Base-by-base conservation (phyloP, 2,797 vertebrate species). In the Pipistrellus pipistrellus region DNA sequence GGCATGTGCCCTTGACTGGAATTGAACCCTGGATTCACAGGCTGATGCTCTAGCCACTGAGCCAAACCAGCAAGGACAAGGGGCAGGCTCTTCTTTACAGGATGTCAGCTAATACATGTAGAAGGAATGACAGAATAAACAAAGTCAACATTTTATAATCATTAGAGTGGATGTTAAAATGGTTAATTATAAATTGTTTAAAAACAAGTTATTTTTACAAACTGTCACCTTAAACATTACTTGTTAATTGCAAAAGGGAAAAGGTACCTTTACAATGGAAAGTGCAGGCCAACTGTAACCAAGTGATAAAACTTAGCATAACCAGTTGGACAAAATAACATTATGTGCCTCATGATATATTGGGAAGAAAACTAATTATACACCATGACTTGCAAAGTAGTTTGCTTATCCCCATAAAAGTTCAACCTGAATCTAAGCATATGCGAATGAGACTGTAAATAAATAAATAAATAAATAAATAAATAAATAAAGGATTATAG, bases 141-240 rank as follows among this genome's bases (percentile, higher is more conserved):
- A 87, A 62, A 35, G 82, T 46, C 21, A 81, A 59, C 4, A 85
- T 75, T 75, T 95, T 48, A 38, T 80, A 78, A 48, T 17, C 17
- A 55, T 25, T 38, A 51, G 71, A 83, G n/a, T 85, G 44, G 27
- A 81, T 75, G 20, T 13, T 88, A 95, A 91, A 75, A n/a, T 6
- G 57, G 80, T 30, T 76, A 66, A 46, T n/a, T 72, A 81, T 76
- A 73, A 73, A 73, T 27, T 71, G 14, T 3, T 85, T 10, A 44
- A 80, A 93, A 95, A 93, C 68, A 95, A 84, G 62, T 62, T 90
- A 87, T 48, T 89, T 41, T 64, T 44, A 80, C 38, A 85, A 93
- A 78, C 32, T 44, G 53, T 51, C 64, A 87, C 12, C 64, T 72
- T 82, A 64, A 88, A 75, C 18, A 92, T 57, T 84, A 89, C 17